A percentile compares a stretch with the other conserved stretches of the same genome.
Conservation (phyloP, 1,140 invertebrate species). For the Mylabris phalerata region DNA sequence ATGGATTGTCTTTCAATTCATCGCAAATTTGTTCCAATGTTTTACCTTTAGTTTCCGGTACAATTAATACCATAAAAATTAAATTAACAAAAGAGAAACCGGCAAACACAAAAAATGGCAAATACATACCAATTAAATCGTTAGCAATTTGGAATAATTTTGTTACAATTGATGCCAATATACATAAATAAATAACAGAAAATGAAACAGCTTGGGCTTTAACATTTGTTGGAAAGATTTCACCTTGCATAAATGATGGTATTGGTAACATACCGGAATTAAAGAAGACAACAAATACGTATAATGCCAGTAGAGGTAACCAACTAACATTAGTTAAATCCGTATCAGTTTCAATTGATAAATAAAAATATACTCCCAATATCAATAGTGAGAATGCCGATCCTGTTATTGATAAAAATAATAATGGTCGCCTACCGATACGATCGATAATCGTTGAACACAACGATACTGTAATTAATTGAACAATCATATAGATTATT, state of each 20-base stretch:
- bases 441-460: slow-evolving; percentile 63
- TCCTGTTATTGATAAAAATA: slow-evolving; percentile 53
- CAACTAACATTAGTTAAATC: slow-evolving; percentile 20
- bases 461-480: slow-evolving; percentile 55
- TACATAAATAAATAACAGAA: slow-evolving; percentile 3
- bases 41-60: slow-evolving; percentile 14
- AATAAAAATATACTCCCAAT: slow-evolving; percentile 55
- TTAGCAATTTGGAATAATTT: slow-evolving; percentile 1
- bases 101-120: slow-evolving; percentile 7
- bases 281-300: slow-evolving; percentile 63
- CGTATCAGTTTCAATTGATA: slow-evolving; percentile 42
- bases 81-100: slow-evolving; percentile 3
- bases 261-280: slow-evolving; percentile 63
- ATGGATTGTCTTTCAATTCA: background rate
- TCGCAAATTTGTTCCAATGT: slow-evolving; percentile 4
- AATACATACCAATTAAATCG: slow-evolving; percentile 2
- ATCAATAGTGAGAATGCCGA: slow-evolving; percentile 48
- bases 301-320: slow-evolving; percentile 58
- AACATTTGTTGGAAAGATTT: slow-evolving; percentile 13
- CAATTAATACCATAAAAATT: slow-evolving; percentile 3
- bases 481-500: slow-evolving; percentile 59
- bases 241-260: slow-evolving; percentile 52
- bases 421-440: slow-evolving; percentile 61
- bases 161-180: background rate
- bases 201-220: slow-evolving; percentile 4